These are phyloP conservation scores for Ectropis crepuscularia DNA, from an alignment of 2,888 invertebrate genomes.

Conservation along the genomic window DNA sequence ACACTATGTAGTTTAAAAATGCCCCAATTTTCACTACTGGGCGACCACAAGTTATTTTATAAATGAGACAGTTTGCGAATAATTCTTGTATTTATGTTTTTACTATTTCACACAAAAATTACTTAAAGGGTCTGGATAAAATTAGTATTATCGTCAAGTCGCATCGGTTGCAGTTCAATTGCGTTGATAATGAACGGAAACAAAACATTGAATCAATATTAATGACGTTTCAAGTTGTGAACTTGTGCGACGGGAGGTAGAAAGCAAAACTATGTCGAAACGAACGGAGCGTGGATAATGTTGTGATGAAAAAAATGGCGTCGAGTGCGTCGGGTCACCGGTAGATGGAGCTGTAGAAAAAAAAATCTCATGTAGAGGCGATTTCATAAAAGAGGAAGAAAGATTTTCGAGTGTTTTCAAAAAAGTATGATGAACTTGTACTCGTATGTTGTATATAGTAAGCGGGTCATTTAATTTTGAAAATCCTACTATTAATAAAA, in stretches of 20 bases:
- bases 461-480: too few relatives aligned
- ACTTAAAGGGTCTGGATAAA: too few relatives aligned
- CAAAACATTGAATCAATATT: slow-evolving; percentile 35
- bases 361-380: neutral
- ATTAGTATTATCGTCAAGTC: slow-evolving; percentile 20
- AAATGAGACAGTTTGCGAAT: too few relatives aligned
- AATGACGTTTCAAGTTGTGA: slow-evolving; percentile 36
- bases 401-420: too few relatives aligned
- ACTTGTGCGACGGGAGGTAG: slow-evolving; percentile 21
- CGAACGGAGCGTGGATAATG: slow-evolving; percentile 34
- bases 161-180: slow-evolving; percentile 32
- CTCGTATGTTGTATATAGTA: too few relatives aligned
- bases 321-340: slow-evolving; percentile 40
- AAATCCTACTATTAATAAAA: too few relatives aligned
- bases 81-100: too few relatives aligned
- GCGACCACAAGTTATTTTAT: too few relatives aligned
- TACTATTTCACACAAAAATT: too few relatives aligned
- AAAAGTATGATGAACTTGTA: too few relatives aligned
- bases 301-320: slow-evolving; percentile 38
- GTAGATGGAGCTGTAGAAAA: slow-evolving; percentile 55
- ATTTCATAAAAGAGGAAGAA: neutral
- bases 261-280: slow-evolving; percentile 40
- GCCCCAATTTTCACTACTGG: too few relatives aligned
- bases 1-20: too few relatives aligned
- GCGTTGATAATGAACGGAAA: slow-evolving; percentile 42